Percentiles rank a stretch among this genome's conserved stretches.
Conservation (phyloP, 2,797 vertebrate species). For the Sebastes hubbsi region DNA sequence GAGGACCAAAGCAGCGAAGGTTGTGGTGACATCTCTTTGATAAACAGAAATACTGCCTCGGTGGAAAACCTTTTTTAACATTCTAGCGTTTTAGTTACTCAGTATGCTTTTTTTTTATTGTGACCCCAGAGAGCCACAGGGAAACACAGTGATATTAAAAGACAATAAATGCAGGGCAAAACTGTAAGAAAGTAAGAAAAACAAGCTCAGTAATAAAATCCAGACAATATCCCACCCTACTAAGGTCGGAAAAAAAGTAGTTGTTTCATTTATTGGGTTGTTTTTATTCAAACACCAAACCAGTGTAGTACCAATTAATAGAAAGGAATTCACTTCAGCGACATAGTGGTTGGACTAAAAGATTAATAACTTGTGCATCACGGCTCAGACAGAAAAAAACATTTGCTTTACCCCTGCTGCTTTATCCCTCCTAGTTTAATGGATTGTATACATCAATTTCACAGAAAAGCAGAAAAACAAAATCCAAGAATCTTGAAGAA, state of each 20-base stretch:
- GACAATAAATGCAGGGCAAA: not conserved
- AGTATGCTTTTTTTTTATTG: not conserved
- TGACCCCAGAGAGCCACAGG: not conserved
- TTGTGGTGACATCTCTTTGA: slow-evolving; percentile 22
- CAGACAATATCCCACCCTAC: not conserved
- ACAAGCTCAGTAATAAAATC: not conserved
- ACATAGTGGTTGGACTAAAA: not conserved
- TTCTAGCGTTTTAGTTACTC: not conserved
- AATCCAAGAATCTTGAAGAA: not conserved
- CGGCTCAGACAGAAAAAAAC: not conserved
- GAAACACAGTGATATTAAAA: not conserved
- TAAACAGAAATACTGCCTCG: not conserved
- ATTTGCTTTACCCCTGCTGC: not conserved
- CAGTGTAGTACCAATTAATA: not conserved
- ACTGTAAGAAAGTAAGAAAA: not conserved
- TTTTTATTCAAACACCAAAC: not conserved
- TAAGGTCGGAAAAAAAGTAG: not conserved
- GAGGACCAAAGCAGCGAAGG: slow-evolving; percentile 22
- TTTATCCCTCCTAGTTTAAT: not conserved
- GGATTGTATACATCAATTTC: not conserved
- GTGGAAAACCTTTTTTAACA: not conserved
- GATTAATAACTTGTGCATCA: not conserved
- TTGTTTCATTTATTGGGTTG: not conserved
- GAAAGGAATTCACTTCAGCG: not conserved
- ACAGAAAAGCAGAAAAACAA: not conserved